Base-by-base conservation (phyloP, 2,888 invertebrate species). In the Chydorus sphaericus region DNA sequence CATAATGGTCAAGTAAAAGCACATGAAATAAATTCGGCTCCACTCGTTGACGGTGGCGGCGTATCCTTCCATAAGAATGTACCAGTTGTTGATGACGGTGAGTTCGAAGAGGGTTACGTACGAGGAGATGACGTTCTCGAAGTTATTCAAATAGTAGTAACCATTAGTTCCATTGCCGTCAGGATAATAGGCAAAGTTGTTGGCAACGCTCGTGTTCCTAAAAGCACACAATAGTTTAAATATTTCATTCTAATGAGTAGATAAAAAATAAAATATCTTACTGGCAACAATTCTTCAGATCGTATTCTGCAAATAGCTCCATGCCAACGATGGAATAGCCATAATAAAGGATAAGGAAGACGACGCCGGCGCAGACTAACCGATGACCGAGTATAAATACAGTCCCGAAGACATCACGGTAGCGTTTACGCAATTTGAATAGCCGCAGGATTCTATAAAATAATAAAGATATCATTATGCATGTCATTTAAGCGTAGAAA, bases 11-110 rank as follows among this genome's bases (percentile, higher is more conserved):
- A 91, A 72, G 69, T 89, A 90, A 72, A 90, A 91, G 37, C 79
- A 73, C 85, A 90, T 90, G 67, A 91, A 90, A 68, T 84, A 91
- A n/a, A 85, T 70, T 62, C 89, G 74, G 55, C 83, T 83, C 70
- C 82, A 83, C 65, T 81, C 76, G 52, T 80, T 77, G 1, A 80
- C 78, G 18, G 81, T 82, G 1, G 77, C 74, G 1, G 83, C 83
- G 66, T 82, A 85, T 1, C 83, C 89, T 67, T 89, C 86, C 91
- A 91, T 91, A 26, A 88, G 77, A 57, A 90, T 71, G 62, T 70
- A 89, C 91, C 91, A 91, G 71, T 90, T 90, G 70, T 90, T 91
- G 57, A 90, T 88, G 11, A 90, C 88, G 0, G 89, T 90, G 63
- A 90, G 72, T 70, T 90, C 89, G 72, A 90, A 91, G 61, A 91